Percentiles rank a stretch among this genome's conserved stretches.
phyloP scores from a whole-genome alignment of 2,888 invertebrate genomes.

The Syrista parreyssii region DNA sequence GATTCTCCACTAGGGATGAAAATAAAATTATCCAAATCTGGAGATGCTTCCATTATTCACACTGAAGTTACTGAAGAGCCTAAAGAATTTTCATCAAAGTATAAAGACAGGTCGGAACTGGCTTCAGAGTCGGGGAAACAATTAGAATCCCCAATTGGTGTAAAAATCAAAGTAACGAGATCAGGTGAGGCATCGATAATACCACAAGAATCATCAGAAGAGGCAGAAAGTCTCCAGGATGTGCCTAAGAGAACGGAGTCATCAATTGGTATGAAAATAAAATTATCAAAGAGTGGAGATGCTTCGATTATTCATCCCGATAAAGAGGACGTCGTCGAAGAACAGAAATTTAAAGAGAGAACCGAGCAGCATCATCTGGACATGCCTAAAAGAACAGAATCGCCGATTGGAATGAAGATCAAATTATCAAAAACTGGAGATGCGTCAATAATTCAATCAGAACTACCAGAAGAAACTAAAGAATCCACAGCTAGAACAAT shows the following conservation, averaged over 20 bases:
- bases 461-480: slow-evolving; percentile 20
- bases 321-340: slow-evolving; percentile 43
- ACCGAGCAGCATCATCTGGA: slow-evolving; percentile 29
- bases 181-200: slow-evolving; percentile 56
- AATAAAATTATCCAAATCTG: slow-evolving; percentile 33
- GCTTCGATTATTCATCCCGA: slow-evolving; percentile 51
- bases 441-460: slow-evolving; percentile 46
- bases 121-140: background rate
- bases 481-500: background rate
- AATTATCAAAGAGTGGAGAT: slow-evolving; percentile 48
- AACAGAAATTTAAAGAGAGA: slow-evolving; percentile 44
- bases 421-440: slow-evolving; percentile 60
- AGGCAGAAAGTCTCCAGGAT: slow-evolving; percentile 23
- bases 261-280: slow-evolving; percentile 56
- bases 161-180: slow-evolving; percentile 60
- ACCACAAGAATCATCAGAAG: slow-evolving; percentile 26
- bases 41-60: slow-evolving; percentile 53
- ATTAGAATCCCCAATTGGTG: slow-evolving; percentile 38
- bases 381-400: slow-evolving; percentile 51
- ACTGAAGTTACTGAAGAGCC: slow-evolving; percentile 44
- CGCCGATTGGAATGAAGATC: slow-evolving; percentile 59
- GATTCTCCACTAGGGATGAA: slow-evolving; percentile 40
- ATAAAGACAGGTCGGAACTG: slow-evolving; percentile 32
- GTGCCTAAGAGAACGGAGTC: slow-evolving; percentile 51
- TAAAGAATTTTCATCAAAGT: slow-evolving; percentile 30